A percentile compares a stretch with the other conserved stretches of the same genome.
These are phyloP conservation scores for Muntiacus reevesi DNA, from an alignment of 2,113 vertebrate genomes.

Conservation along the genomic window DNA sequence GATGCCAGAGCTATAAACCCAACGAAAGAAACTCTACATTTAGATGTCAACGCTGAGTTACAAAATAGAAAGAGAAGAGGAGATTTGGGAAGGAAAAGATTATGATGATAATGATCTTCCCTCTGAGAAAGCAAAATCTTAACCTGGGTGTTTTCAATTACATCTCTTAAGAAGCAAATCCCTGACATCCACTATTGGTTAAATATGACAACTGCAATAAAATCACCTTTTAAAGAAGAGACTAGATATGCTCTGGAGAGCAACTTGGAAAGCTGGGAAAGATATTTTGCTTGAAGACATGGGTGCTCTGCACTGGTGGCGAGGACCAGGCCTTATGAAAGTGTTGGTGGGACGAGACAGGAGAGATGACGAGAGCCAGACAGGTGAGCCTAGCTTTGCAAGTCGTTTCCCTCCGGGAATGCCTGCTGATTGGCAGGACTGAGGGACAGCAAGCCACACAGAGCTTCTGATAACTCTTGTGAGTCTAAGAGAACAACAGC, in stretches of 20 bases:
- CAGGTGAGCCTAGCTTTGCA: rapidly evolving
- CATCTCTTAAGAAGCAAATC: background rate
- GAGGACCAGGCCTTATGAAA: no score
- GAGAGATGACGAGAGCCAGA: background rate
- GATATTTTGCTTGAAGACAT: background rate
- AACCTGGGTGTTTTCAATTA: background rate
- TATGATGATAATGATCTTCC: rapidly evolving
- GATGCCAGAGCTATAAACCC: no score
- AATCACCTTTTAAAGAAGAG: background rate
- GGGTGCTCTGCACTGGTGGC: no score
- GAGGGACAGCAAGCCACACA: background rate
- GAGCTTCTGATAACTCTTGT: no score
- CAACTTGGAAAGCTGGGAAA: background rate
- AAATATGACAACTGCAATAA: background rate
- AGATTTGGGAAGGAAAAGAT: background rate
- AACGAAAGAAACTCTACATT: background rate
- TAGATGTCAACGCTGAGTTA: background rate
- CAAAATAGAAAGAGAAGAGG: background rate
- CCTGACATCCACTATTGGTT: background rate
- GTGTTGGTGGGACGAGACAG: rapidly evolving
- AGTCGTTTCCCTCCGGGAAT: background rate
- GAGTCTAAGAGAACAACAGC: no score
- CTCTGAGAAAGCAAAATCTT: background rate
- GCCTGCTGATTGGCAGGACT: rapidly evolving
- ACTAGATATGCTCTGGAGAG: background rate